Evolutionary conservation across 2,797 vertebrate genomes (phyloP), one percentile per base, ranked within the genome.

Genomic region (Spea hammondii): DNA sequence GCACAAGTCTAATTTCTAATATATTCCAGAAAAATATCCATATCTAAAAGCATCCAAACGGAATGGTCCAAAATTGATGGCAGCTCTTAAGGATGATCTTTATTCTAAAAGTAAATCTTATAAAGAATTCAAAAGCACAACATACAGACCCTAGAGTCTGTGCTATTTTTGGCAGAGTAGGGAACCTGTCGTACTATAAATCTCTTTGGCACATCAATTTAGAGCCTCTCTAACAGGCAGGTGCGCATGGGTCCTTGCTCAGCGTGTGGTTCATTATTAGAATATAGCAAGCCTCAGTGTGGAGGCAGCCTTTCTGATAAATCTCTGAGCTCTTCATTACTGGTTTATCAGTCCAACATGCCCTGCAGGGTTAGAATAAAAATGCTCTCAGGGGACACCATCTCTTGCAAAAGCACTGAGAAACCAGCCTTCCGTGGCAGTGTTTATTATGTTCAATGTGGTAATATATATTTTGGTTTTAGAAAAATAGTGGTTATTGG

Each of bases 41-140:
- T 70, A 70, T 70, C 44, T 76, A 44, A n/a, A 12, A 9, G 13
- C 47, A 67, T 67, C 32, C 14, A 48, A 69, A 65, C 45, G 32
- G n/a, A 9, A 67, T 49, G 57, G 54, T 68, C 57, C 13, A 4
- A 4, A 51, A 69, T 66, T 68, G 45, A 49, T 70, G 57, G 14
- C 70, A 73, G 53, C 11, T 11, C 51, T 51, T 49, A 44, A 66
- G 64, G 14, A 73, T 73, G 64, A 60, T 45, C n/a, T 67, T 69
- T 68, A 70, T 79, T 54, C 68, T 32, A 54, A 68, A 55, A 11
- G 44, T 75, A 69, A 62, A 69, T 80, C 68, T 80, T 76, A 49
- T 59, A 71, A 73, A 69, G 49, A 32, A 82, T 74, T 73, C 49
- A 77, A 72, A 54, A 77, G 55, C 13, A 10, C 49, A 73, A 44